Base-by-base conservation (phyloP, 2,113 vertebrate species). In the Indicator indicator region DNA sequence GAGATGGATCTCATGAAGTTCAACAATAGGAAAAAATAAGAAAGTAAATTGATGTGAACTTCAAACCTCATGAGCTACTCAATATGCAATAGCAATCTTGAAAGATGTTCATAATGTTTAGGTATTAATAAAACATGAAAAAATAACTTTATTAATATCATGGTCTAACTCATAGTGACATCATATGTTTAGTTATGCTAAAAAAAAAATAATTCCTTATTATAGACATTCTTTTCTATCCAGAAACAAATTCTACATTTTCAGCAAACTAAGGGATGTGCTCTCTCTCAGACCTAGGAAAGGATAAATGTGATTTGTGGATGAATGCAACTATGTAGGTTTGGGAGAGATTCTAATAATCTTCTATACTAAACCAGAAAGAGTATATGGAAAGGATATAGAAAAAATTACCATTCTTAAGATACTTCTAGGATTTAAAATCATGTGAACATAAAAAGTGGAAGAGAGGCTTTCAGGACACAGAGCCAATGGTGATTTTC, bases 61-160 rank as follows among this genome's bases (percentile, higher is more conserved):
- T 11, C 63, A 92, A 90, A 84, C 44, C 33, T 44, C n/a, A 48
- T 73, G 46, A 94, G 54, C 12, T 59, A 82, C 90, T 93, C 52
- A 77, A 92, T 64, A 95, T 9, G 9, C 85, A 59, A 91, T 5
- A 84, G n/a, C 48, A 94, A 81, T 83, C 38, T 54, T 77, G 56
- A 94, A 82, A 89, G 11, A 52, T 8, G 83, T 8, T 72, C 7
- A 70, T 54, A 85, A 78, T 84, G 82, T 76, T 93, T 89, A 95
- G 83, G 62, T 76, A 93, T 11, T 16, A 86, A 46, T 44, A 86
- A 87, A 91, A 83, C 30, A 72, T 1, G 5, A 3, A 77, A 68
- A 93, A 58, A 6, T 0, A 70, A 36, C 4, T 88, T 11, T 77
- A 36, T 59, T 81, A 28, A 52, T 33, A 69, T 67, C 21, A 63